phyloP scores from a whole-genome alignment of 37 sponge, comb jelly and placozoan genomes.

The Tethya wilhelma region DNA sequence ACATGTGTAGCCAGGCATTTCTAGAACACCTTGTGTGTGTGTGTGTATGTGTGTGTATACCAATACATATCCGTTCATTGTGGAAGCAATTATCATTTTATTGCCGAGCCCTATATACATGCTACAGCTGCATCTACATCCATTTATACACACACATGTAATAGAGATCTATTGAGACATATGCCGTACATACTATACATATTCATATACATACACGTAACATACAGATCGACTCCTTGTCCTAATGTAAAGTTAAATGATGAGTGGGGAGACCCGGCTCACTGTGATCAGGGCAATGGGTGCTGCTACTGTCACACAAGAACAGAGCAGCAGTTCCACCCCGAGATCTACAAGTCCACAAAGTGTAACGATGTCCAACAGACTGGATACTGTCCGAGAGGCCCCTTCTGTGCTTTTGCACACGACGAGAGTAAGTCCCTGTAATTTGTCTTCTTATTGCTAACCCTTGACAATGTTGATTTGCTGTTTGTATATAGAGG shows the following conservation, averaged over 20 bases:
- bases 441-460: background rate
- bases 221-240: constrained; percentile 97
- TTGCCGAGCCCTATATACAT: too few relatives aligned
- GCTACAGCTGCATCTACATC: too few relatives aligned
- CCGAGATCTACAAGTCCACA: constrained; percentile 99
- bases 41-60: constrained; percentile 2
- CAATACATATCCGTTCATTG: too few relatives aligned
- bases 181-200: too few relatives aligned
- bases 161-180: too few relatives aligned
- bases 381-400: constrained; percentile 97
- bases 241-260: constrained; percentile 95
- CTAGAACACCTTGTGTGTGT: background rate
- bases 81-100: too few relatives aligned
- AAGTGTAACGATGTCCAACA: constrained; percentile 98
- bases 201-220: too few relatives aligned
- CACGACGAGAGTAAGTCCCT: constrained; percentile 88
- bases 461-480: background rate
- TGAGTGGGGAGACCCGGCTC: constrained; percentile 95
- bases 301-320: constrained; percentile 97
- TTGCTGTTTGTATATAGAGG: constrained; percentile 38
- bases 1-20: background rate
- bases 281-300: constrained; percentile 87
- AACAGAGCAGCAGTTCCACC: constrained; percentile 99
- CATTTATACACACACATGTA: too few relatives aligned
- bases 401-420: constrained; percentile 99